Percentiles rank a stretch among this genome's conserved stretches.
These are phyloP conservation scores for Synanthedon andrenaeformis DNA, from an alignment of 2,888 invertebrate species.

Conservation along the genomic window DNA sequence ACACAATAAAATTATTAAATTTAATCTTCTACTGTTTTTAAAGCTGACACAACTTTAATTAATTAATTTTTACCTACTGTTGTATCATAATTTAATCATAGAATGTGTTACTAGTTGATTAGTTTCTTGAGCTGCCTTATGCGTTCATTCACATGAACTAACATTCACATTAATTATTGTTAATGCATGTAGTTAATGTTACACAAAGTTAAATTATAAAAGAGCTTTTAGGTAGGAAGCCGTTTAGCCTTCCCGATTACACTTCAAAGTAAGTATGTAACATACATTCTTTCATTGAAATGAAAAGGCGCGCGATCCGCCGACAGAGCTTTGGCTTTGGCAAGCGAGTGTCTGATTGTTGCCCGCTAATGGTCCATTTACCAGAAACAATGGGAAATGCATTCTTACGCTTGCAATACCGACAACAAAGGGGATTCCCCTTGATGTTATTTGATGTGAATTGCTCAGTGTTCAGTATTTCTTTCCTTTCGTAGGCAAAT, in stretches of 20 bases:
- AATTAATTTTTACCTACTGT: too few species aligned
- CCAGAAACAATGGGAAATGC: slow-evolving; percentile 52
- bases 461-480: slow-evolving; percentile 22
- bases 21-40: too few species aligned
- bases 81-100: too few species aligned
- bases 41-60: too few species aligned
- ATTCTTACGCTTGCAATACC: slow-evolving; percentile 22
- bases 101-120: too few species aligned
- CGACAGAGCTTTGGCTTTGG: slow-evolving; percentile 36
- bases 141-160: too few species aligned
- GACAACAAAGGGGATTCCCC: slow-evolving; percentile 42
- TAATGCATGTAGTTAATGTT: neutral
- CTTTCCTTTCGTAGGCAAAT: neutral
- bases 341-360: slow-evolving; percentile 43
- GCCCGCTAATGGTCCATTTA: slow-evolving; percentile 52
- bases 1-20: too few species aligned
- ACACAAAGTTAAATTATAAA: neutral
- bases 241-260: neutral
- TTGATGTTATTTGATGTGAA: slow-evolving; percentile 43
- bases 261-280: neutral
- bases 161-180: too few species aligned
- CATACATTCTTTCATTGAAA: neutral
- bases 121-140: too few species aligned
- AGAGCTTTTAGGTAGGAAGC: neutral
- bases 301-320: slow-evolving; percentile 51